Evolutionary conservation across 37 sponge, comb jelly and placozoan genomes (phyloP).

Genomic region (Theonella swinhoei): DNA sequence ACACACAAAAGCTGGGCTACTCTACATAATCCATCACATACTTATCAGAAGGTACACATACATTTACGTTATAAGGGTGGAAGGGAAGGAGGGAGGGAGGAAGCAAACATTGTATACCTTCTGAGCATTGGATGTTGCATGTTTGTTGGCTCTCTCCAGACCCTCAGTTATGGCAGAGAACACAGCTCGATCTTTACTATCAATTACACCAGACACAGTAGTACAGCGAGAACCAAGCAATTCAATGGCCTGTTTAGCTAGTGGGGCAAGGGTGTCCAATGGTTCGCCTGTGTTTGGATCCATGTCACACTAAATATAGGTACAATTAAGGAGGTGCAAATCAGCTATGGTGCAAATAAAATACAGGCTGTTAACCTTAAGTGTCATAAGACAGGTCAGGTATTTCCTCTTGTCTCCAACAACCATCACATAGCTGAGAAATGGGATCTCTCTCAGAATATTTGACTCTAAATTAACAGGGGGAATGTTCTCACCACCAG

Average conservation of each 20-base stretch:
- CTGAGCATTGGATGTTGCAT: constrained; percentile 71
- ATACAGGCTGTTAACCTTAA: constrained; percentile 75
- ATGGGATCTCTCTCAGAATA: constrained; percentile 61
- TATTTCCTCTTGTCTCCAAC: constrained; percentile 73
- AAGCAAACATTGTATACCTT: constrained; percentile 20
- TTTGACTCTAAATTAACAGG: constrained; percentile 77
- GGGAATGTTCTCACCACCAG: constrained; percentile 89
- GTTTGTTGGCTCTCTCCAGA: constrained; percentile 59
- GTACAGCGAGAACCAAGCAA: constrained; percentile 40
- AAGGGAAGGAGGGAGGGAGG: not conserved
- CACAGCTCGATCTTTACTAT: constrained; percentile 55
- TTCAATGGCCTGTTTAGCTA: constrained; percentile 25
- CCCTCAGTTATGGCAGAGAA: constrained; percentile 80
- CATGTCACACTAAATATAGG: constrained; percentile 28
- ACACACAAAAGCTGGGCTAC: not conserved
- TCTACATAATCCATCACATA: not conserved
- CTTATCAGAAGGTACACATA: not conserved
- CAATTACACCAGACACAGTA: constrained; percentile 66
- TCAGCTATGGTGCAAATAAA: not conserved
- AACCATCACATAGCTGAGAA: constrained; percentile 74
- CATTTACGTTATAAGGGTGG: not conserved
- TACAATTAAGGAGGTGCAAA: not conserved
- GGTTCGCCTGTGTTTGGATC: constrained; percentile 67
- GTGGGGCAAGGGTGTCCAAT: constrained; percentile 52
- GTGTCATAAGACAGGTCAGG: constrained; percentile 68